Percentiles rank a stretch among this genome's conserved stretches.
Conservation (phyloP, 2,113 vertebrate genomes). For the Diadophis punctatus region DNA sequence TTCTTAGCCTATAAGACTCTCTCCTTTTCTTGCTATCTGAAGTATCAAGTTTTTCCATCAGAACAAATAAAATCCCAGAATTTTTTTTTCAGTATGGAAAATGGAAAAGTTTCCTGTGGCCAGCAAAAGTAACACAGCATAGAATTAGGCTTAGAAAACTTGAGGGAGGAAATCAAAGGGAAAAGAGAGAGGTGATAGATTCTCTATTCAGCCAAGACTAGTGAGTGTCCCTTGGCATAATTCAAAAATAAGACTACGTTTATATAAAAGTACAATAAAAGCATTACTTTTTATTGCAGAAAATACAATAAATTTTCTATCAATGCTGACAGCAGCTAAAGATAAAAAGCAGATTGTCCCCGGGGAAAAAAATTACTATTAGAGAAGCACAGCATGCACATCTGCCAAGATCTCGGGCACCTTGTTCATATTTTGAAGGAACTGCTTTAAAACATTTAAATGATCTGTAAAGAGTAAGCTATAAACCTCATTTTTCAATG, state of each 20-base stretch:
- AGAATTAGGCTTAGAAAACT: conserved; percentile 17
- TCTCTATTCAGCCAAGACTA: not conserved
- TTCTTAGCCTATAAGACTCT: not conserved
- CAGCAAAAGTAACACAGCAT: not conserved
- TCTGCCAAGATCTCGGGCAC: not conserved
- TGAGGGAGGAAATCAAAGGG: not conserved
- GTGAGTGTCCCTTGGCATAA: conserved; percentile 40
- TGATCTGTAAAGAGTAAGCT: conserved; percentile 51
- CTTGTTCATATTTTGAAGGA: conserved; percentile 41
- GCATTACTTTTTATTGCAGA: conserved; percentile 54
- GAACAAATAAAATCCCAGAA: conserved; percentile 29
- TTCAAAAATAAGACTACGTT: conserved; percentile 53
- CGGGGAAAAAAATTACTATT: conserved; percentile 24
- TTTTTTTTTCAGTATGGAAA: not conserved
- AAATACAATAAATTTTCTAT: conserved; percentile 41
- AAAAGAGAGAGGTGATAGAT: conserved; percentile 30
- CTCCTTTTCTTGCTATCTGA: not conserved
- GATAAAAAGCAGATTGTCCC: conserved; percentile 30
- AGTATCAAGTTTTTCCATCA: conserved; percentile 47
- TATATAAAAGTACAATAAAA: conserved; percentile 54
- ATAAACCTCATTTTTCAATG: conserved; percentile 21
- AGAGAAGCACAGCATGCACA: conserved; percentile 38
- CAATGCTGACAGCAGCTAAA: conserved; percentile 43
- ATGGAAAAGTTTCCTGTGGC: conserved; percentile 44
- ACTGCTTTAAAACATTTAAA: conserved; percentile 43